These are phyloP conservation scores for Zophobas morio DNA, from an alignment of 1,140 invertebrate genomes.

Conservation along the genomic window DNA sequence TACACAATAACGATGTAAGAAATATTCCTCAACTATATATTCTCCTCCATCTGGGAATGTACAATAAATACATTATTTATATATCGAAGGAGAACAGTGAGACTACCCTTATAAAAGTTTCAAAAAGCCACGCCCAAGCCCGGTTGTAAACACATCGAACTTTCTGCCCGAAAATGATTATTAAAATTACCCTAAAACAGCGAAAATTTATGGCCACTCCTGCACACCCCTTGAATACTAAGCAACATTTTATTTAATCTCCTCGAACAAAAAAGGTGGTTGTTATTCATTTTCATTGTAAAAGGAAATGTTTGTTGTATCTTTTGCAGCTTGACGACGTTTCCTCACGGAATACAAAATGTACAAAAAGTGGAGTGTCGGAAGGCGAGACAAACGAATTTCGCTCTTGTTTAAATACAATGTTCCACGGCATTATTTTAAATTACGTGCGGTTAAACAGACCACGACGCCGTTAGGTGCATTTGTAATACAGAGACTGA, in stretches of 20 bases:
- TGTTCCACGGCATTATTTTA: constrained; percentile 14
- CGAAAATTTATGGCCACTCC: neutral
- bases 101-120: constrained; percentile 35
- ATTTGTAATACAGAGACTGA: no score
- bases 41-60: constrained; percentile 1
- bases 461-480: neutral
- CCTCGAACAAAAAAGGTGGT: constrained; percentile 20
- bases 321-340: constrained; percentile 34
- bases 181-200: constrained; percentile 20
- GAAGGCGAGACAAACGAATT: constrained; percentile 4
- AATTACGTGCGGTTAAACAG: neutral
- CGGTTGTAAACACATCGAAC: neutral
- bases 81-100: constrained; percentile 7
- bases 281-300: constrained; percentile 37
- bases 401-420: constrained; percentile 7
- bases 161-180: constrained; percentile 11
- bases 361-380: constrained; percentile 13
- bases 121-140: constrained; percentile 20
- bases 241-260: constrained; percentile 14
- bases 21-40: constrained; percentile 14
- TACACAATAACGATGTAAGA: neutral
- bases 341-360: constrained; percentile 35
- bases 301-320: constrained; percentile 35
- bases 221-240: constrained; percentile 16
- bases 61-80: constrained; percentile 38